Percentiles rank a stretch among this genome's conserved stretches.
Conservation (phyloP, 2,888 invertebrate species). For the Eupithecia abbreviata region DNA sequence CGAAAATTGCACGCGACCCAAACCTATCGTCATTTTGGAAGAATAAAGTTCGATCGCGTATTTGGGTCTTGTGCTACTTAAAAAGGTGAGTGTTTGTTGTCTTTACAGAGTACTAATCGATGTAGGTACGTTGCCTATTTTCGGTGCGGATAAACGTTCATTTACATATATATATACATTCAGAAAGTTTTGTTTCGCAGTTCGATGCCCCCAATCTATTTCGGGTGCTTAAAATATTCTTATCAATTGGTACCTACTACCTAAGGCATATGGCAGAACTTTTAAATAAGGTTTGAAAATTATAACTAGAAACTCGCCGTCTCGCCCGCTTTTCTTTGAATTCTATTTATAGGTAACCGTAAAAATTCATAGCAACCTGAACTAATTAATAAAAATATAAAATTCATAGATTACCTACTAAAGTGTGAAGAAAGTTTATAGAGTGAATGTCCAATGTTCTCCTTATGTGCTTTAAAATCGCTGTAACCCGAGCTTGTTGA, state of each 20-base stretch:
- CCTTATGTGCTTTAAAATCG: constrained; percentile 10
- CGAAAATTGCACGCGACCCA: neutral
- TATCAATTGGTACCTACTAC: neutral
- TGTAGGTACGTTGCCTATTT: neutral
- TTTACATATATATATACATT: neutral
- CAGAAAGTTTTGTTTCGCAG: constrained; percentile 11
- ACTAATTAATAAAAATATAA: no score
- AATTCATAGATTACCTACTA: neutral
- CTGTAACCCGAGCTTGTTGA: constrained; percentile 23
- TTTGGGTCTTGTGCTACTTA: neutral
- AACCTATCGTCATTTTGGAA: neutral
- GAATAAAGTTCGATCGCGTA: neutral
- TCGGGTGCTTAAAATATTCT: constrained; percentile 17
- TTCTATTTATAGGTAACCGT: neutral
- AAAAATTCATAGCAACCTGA: no score
- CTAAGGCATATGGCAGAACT: neutral
- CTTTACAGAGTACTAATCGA: neutral
- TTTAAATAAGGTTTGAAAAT: neutral
- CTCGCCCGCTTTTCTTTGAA: neutral
- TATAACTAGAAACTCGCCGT: neutral
- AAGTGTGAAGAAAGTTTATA: neutral
- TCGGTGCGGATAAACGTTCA: neutral
- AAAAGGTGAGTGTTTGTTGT: no score
- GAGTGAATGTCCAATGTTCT: neutral
- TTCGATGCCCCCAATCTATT: constrained; percentile 24